Evolutionary conservation across 2,113 vertebrate species (phyloP).

Genomic region (Myiagra hebetior): DNA sequence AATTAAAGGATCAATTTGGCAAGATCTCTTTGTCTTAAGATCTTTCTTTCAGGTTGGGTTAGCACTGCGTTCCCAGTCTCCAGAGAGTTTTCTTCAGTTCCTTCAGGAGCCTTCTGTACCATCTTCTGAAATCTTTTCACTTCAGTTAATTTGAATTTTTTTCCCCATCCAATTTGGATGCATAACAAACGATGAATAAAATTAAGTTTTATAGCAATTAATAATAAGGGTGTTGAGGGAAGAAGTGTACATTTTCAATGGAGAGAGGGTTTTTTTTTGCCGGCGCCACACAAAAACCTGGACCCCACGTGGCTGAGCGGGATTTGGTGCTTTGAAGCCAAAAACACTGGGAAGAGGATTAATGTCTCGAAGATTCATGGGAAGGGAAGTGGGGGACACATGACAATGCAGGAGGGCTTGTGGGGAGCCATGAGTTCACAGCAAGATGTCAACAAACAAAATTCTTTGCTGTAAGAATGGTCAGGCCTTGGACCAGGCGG

Average conservation of each 20-base stretch:
- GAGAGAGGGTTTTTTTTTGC: background rate
- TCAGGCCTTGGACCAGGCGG: background rate
- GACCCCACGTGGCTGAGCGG: fast-evolving
- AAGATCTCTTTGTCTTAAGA: constrained; percentile 68
- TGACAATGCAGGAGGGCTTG: background rate
- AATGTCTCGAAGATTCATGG: background rate
- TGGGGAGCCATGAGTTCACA: background rate
- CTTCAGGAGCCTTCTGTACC: constrained; percentile 55
- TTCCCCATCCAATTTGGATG: constrained; percentile 18
- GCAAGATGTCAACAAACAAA: background rate
- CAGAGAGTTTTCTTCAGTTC: constrained; percentile 42
- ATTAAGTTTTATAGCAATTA: constrained; percentile 39
- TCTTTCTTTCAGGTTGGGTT: constrained; percentile 63
- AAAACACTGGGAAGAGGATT: background rate
- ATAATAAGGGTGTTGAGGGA: constrained; percentile 7
- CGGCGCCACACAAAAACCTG: background rate
- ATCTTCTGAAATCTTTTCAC: constrained; percentile 27
- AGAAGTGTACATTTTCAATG: background rate
- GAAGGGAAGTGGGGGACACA: background rate
- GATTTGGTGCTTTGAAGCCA: background rate
- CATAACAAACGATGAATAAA: constrained; percentile 48
- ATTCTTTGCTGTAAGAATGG: background rate
- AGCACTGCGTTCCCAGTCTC: constrained; percentile 22
- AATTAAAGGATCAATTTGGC: constrained; percentile 70
- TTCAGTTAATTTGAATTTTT: constrained; percentile 27